These are phyloP conservation scores for Agrochola macilenta DNA, from an alignment of 2,888 invertebrate species.

Conservation along the genomic window DNA sequence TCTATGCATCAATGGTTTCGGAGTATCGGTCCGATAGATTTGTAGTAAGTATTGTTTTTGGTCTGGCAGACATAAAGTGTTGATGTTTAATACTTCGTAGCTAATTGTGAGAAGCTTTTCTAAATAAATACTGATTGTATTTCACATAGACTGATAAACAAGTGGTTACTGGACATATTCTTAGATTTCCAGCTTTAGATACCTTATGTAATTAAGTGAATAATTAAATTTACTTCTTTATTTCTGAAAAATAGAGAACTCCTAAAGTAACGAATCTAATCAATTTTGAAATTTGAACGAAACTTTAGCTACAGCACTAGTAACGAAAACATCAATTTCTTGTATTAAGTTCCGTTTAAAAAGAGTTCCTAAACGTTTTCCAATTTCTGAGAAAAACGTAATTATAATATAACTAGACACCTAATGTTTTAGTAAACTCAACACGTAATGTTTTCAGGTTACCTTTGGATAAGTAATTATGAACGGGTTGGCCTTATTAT, in stretches of 20 bases:
- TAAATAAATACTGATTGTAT: neutral
- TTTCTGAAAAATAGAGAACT: neutral
- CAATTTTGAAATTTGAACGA: neutral
- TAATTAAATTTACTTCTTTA: neutral
- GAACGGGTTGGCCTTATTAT: slow-evolving; percentile 10
- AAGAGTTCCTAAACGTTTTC: neutral
- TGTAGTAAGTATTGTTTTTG: slow-evolving; percentile 2
- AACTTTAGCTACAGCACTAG: neutral
- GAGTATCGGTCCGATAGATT: neutral
- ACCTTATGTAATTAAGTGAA: neutral
- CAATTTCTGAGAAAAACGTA: neutral
- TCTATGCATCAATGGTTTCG: slow-evolving; percentile 10
- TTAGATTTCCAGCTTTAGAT: neutral
- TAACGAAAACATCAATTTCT: neutral
- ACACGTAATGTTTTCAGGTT: slow-evolving; percentile 26
- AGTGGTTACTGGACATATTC: neutral
- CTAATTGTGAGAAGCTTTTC: neutral
- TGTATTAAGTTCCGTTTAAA: neutral
- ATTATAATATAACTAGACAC: slow-evolving; percentile 16
- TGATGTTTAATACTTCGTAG: neutral
- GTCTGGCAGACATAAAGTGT: neutral
- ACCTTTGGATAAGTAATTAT: slow-evolving; percentile 1
- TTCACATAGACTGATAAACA: neutral
- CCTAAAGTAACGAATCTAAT: neutral
- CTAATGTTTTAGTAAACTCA: slow-evolving; percentile 30